Evolutionary conservation across 2,797 vertebrate species (phyloP), one percentile per base, ranked within the genome.

Genomic region (Thaleichthys pacificus): DNA sequence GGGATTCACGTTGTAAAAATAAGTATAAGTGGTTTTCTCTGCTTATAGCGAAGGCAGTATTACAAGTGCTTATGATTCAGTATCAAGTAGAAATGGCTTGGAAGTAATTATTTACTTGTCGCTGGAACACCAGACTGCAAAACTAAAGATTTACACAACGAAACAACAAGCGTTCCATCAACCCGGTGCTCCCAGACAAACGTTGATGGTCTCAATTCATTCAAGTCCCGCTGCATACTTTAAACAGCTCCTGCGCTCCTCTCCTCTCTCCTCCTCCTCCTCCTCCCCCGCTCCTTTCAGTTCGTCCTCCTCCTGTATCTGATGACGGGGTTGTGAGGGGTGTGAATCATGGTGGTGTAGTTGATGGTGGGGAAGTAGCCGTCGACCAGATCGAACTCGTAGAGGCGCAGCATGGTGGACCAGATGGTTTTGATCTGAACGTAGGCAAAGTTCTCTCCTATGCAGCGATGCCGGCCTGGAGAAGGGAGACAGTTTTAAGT

Each of bases 261-360:
- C 72, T 79, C 64, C 71, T 19, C 56, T 61, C n/a, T 58, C 19
- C 32, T 17, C n/a, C 35, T 35, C 19, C 21, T 9, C 5, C 2
- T 11, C 11, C 42, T 47, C 42, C 1, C 1, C 42, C 0, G 21
- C 24, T 66, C 51, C 8, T 32, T 32, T 30, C 61, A 96, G 69
- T 81, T 80, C 69, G 85, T 90, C 73, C 96, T 93, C 82, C 88
- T 93, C 81, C 93, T 94, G 80, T 99, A 99, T 88, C 86, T 91
- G 91, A 99, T 98, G 84, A 99, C 0, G 11, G 98, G 96, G 74
- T 95, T 95, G 86, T 94, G 87, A 2, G 97, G 97, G 0, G 98
- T 99, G 84, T 99, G 98, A 76, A 99, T 99, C 98, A 99, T 99
- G 0, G 98, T 99, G 38, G 95, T 96, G 60, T 97, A 99, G 93